These are phyloP conservation scores for Gryon sp. DNA, from an alignment of 1,140 invertebrate genomes.

Conservation along the genomic window DNA sequence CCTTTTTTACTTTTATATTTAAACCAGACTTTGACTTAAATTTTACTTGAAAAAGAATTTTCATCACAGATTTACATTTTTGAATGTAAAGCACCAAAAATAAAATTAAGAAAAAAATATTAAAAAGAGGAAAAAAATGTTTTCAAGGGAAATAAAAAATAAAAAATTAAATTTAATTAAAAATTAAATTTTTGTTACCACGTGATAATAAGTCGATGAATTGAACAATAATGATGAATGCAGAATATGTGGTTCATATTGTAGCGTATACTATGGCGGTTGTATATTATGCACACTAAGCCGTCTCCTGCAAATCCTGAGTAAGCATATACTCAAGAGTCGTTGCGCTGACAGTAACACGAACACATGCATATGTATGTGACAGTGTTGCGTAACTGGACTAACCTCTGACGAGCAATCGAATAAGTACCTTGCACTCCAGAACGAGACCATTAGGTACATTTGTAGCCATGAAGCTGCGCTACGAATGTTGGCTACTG, in stretches of 20 bases:
- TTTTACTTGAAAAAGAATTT: too few species aligned
- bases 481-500: slow-evolving; percentile 16
- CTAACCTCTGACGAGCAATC: slow-evolving; percentile 61
- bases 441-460: slow-evolving; percentile 59
- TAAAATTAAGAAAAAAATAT: too few species aligned
- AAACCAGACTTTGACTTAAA: too few species aligned
- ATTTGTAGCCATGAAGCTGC: slow-evolving; percentile 56
- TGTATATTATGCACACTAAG: slow-evolving; percentile 44
- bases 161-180: too few species aligned
- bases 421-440: slow-evolving; percentile 61
- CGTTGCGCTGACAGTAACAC: slow-evolving; percentile 30
- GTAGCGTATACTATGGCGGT: slow-evolving; percentile 20
- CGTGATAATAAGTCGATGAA: slow-evolving; percentile 47
- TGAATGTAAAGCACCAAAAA: too few species aligned
- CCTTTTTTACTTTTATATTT: too few species aligned
- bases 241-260: slow-evolving; percentile 36
- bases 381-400: slow-evolving; percentile 59
- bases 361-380: slow-evolving; percentile 45
- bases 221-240: slow-evolving; percentile 45
- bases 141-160: too few species aligned
- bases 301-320: slow-evolving; percentile 36
- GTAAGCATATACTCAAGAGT: slow-evolving; percentile 42
- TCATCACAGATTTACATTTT: too few species aligned
- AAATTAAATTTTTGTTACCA: too few species aligned
- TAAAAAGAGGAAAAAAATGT: too few species aligned